Percentiles rank a stretch among this genome's conserved stretches.
Conservation (phyloP, 2,888 invertebrate species). For the Labia minor region DNA sequence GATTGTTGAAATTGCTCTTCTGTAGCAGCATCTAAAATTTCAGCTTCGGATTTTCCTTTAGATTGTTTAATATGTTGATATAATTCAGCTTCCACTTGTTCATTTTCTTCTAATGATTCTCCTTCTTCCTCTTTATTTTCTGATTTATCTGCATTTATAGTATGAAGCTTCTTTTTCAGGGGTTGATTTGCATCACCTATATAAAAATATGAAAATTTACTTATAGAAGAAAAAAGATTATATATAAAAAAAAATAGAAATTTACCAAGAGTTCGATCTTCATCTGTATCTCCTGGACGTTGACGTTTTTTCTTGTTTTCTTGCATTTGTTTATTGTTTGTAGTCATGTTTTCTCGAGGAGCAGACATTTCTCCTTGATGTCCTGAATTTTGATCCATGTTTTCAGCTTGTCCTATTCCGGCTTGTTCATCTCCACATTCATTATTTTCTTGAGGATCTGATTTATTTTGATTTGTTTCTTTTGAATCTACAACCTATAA, state of each 20-base stretch:
- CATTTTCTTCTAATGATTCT: conserved; percentile 31
- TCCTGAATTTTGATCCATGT: conserved; percentile 58
- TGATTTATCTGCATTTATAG: conserved; percentile 41
- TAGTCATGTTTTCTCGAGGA: conserved; percentile 32
- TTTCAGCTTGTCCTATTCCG: conserved; percentile 62
- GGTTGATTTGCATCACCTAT: conserved; percentile 52
- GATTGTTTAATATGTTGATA: conserved; percentile 79
- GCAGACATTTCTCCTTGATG: conserved; percentile 47
- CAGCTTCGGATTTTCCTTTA: conserved; percentile 54
- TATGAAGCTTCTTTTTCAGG: conserved; percentile 49
- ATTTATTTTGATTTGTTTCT: conserved; percentile 45
- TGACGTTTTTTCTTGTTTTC: conserved; percentile 46
- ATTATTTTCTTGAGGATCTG: conserved; percentile 23
- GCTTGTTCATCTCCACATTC: conserved; percentile 40
- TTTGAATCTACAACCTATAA: conserved; percentile 30
- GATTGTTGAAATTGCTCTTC: conserved; percentile 45
- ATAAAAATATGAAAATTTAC: conserved; percentile 20
- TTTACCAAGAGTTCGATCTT: conserved; percentile 56
- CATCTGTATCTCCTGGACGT: conserved; percentile 63
- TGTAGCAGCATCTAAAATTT: conserved; percentile 44
- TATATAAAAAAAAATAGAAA: too few species aligned
- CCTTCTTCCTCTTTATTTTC: conserved; percentile 34
- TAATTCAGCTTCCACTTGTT: conserved; percentile 42
- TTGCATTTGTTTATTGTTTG: conserved; percentile 31
- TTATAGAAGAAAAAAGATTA: background rate